Evolutionary conservation across 2,888 invertebrate genomes (phyloP), one percentile per base, ranked within the genome.

Genomic region (Drosophila austrosaltans): DNA sequence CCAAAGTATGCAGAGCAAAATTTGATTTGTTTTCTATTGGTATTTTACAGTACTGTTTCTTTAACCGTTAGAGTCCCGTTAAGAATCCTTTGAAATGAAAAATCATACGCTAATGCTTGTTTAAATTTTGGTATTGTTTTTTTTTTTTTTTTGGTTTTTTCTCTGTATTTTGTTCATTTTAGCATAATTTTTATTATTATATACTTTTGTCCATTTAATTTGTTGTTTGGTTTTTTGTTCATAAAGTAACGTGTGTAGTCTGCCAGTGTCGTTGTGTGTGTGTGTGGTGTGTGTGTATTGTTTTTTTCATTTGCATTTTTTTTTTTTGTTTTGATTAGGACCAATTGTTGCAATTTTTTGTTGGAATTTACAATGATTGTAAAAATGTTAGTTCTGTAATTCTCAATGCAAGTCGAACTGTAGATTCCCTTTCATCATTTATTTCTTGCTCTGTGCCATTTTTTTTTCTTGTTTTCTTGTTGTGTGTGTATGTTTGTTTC

Each of bases 121-220:
- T 54, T 54, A 30, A 16, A 30, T 54, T 54, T 54, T 54, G 28
- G 28, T 54, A 32, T 58, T 58, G 22, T 39, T 76, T 73, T 72
- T 77, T 77, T 71, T 42, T 12, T 53, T 53, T 28, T 64, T 72
- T 56, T 12, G 22, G 30, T 63, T 16, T 16, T 16, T 16, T 16
- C 66, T 87, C 76, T 79, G 69, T 84, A 81, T 89, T 87, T 89
- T 79, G 72, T 82, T 84, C 73, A 74, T 77, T 90, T 87, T 82
- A 84, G 88, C 88, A 88, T 86, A 86, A 88, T 86, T 87, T 83
- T 86, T 88, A 85, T 88, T 87, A 82, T 87, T 76, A 87, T 89
- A 87, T 85, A 85, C 81, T 85, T 84, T 63, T 57, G 48, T 85
- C 75, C 85, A 81, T 87, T 89, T 86, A 86, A 90, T 90, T 88